Conservation (phyloP, 2,888 invertebrate genomes). For the Cephus rjabovi region DNA sequence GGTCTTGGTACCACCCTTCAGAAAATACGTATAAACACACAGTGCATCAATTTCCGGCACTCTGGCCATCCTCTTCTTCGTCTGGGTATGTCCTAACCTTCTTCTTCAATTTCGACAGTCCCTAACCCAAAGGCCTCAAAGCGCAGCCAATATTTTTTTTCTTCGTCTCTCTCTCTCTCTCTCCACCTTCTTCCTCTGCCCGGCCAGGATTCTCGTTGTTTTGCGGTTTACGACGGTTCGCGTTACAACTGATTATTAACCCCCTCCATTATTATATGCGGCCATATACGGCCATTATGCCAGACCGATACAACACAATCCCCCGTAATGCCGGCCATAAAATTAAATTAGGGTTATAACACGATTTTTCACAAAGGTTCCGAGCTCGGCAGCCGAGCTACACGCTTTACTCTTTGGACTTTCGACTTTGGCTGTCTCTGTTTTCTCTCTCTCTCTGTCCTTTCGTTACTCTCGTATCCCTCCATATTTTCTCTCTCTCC, state of each 20-base stretch:
- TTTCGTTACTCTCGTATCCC: not conserved
- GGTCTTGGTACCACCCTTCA: not conserved
- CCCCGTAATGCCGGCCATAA: slow-evolving; percentile 63
- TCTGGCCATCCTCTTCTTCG: slow-evolving; percentile 18
- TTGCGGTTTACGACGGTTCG: slow-evolving; percentile 64
- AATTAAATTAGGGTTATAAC: slow-evolving; percentile 68
- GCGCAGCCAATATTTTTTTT: not conserved
- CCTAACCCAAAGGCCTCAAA: not conserved
- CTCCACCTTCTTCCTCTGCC: slow-evolving; percentile 20
- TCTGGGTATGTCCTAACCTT: not conserved
- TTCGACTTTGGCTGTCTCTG: not conserved
- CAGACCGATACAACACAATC: slow-evolving; percentile 39
- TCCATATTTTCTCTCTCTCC: slow-evolving; percentile 10
- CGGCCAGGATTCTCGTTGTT: slow-evolving; percentile 54
- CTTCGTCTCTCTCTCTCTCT: slow-evolving; percentile 10
- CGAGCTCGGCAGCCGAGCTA: slow-evolving; percentile 29
- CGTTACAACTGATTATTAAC: slow-evolving; percentile 66
- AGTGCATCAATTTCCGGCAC: slow-evolving; percentile 10
- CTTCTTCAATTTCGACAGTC: not conserved
- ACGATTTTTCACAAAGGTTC: slow-evolving; percentile 66
- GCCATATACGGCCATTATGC: slow-evolving; percentile 53
- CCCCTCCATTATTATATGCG: slow-evolving; percentile 53
- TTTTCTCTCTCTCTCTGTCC: not conserved
- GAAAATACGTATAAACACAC: not conserved
- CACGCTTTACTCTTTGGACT: not conserved